phyloP scores from a whole-genome alignment of 2,888 invertebrate species.

The Athrips mouffetella region DNA sequence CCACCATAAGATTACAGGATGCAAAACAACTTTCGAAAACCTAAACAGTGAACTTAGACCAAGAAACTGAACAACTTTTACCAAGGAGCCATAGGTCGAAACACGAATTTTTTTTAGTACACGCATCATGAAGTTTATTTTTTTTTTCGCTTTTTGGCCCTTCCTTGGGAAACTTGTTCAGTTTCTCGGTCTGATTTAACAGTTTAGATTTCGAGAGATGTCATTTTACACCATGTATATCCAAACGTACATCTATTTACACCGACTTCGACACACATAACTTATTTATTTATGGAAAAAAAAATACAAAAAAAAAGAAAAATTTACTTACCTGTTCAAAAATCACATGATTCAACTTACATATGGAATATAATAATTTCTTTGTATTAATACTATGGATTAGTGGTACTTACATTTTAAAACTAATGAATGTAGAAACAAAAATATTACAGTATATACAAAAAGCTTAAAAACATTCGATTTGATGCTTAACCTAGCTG shows the following conservation, averaged over 20 bases:
- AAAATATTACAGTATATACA: constrained; percentile 64
- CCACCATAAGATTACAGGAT: too few relatives aligned
- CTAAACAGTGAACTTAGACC: too few relatives aligned
- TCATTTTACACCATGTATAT: too few relatives aligned
- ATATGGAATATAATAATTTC: constrained; percentile 34
- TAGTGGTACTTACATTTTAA: constrained; percentile 45
- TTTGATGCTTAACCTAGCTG: constrained; percentile 12
- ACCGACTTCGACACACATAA: constrained; percentile 22
- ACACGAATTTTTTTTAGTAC: too few relatives aligned
- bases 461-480: constrained; percentile 17
- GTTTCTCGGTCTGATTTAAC: too few relatives aligned
- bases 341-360: constrained; percentile 31
- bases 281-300: constrained; percentile 28
- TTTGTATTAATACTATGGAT: constrained; percentile 37
- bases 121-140: too few relatives aligned
- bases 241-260: constrained; percentile 27
- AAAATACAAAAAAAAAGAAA: constrained; percentile 22
- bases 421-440: constrained; percentile 32
- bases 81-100: too few relatives aligned
- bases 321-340: constrained; percentile 25
- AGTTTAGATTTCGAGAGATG: too few relatives aligned
- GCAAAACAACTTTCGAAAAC: too few relatives aligned
- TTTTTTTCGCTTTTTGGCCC: too few relatives aligned
- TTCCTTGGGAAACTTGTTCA: too few relatives aligned
- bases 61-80: too few relatives aligned